Conservation (phyloP, 2,888 invertebrate species). For the Diogma glabrata region DNA sequence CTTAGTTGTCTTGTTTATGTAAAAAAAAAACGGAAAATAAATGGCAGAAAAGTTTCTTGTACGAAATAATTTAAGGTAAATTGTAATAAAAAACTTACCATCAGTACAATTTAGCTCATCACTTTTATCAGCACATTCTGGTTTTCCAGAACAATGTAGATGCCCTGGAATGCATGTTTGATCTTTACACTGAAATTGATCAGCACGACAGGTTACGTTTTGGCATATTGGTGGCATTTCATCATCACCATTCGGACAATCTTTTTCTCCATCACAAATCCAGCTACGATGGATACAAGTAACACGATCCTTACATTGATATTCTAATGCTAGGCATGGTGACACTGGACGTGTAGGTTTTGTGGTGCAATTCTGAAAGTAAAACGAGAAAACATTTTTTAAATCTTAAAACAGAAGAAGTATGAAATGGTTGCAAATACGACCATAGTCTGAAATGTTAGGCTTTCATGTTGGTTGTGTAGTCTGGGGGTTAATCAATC, state of each 20-base stretch:
- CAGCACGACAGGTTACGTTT: slow-evolving; percentile 66
- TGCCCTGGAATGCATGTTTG: slow-evolving; percentile 69
- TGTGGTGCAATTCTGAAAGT: slow-evolving; percentile 47
- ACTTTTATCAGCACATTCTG: slow-evolving; percentile 73
- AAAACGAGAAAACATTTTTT: slow-evolving; percentile 20
- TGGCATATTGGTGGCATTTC: slow-evolving; percentile 53
- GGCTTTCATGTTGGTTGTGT: too few species aligned
- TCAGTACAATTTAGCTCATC: slow-evolving; percentile 75
- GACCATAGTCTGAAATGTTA: too few species aligned
- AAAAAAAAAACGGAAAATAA: too few species aligned
- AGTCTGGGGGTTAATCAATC: too few species aligned
- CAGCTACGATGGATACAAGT: slow-evolving; percentile 71
- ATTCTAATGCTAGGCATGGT: slow-evolving; percentile 60
- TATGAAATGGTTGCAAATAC: too few species aligned
- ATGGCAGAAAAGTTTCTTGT: too few species aligned
- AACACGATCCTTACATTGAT: slow-evolving; percentile 65
- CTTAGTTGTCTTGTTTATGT: too few species aligned
- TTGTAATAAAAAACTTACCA: slow-evolving; percentile 33
- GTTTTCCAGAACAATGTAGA: slow-evolving; percentile 67
- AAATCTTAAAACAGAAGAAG: neutral
- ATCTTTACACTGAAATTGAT: slow-evolving; percentile 80
- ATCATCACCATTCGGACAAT: slow-evolving; percentile 74
- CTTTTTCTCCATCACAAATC: slow-evolving; percentile 75
- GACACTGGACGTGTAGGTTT: slow-evolving; percentile 40
- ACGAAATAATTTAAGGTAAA: too few species aligned